phyloP scores from a whole-genome alignment of 2,113 vertebrate genomes.

The Spea multiplicata region DNA sequence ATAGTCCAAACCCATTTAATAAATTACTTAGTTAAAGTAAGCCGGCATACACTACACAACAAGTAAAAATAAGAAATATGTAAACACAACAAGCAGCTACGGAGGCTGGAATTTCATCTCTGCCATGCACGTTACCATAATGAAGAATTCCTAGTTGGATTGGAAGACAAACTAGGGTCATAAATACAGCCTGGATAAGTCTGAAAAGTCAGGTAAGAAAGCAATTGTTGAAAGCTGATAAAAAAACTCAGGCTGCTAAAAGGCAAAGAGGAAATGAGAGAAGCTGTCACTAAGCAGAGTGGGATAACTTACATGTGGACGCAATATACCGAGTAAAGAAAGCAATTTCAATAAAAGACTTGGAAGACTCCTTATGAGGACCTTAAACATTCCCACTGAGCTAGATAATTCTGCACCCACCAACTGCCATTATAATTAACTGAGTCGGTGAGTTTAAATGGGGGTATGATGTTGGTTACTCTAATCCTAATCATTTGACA shows the following conservation, averaged over 20 bases:
- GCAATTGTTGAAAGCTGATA: slow-evolving; percentile 43
- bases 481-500: background rate
- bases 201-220: slow-evolving; percentile 25
- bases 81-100: background rate
- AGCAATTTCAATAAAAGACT: slow-evolving; percentile 31
- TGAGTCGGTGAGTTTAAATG: background rate
- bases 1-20: too few species aligned
- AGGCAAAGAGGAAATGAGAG: slow-evolving; percentile 47
- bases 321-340: slow-evolving; percentile 39
- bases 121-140: background rate
- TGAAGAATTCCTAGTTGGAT: background rate
- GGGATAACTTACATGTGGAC: slow-evolving; percentile 45
- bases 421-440: background rate
- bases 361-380: slow-evolving; percentile 46
- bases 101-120: background rate
- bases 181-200: slow-evolving; percentile 35
- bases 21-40: too few species aligned
- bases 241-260: slow-evolving; percentile 45
- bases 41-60: too few species aligned
- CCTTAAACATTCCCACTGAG: slow-evolving; percentile 27
- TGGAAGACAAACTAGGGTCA: slow-evolving; percentile 39
- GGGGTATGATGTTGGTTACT: background rate
- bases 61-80: background rate
- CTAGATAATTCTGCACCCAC: background rate
- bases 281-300: slow-evolving; percentile 48